Base-by-base conservation (phyloP, 1,140 invertebrate species). In the Drosophila santomea region DNA sequence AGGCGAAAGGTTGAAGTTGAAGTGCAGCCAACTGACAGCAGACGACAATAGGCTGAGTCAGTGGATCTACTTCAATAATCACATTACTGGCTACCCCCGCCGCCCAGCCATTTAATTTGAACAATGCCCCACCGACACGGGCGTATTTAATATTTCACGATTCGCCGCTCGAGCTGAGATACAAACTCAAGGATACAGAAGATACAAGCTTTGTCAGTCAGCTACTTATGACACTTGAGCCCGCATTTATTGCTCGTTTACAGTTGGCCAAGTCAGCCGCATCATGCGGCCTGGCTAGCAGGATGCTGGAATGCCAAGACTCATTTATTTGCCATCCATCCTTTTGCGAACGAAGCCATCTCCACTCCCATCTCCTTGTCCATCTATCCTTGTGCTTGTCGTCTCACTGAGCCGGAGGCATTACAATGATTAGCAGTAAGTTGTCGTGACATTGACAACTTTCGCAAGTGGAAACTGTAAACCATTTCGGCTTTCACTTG, bases 71-170 rank as follows among this genome's bases (percentile, higher is more conserved):
- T 35, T 43, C 64, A 74, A 81, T 86, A 86, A 86, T 82, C 83
- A 88, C 83, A 86, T 88, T 86, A 86, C 38, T 14, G 11, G 38
- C 38, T 14, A 12, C 80, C 78, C 71, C 47, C 20, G 2, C 17
- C 17, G 2, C 20, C 8, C 48, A 78, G 62, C 64, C 83, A 88
- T 86, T 86, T 86, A 82, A 86, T 88, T 88, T 88, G 35, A 73
- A 83, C 83, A 88, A 82, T 73, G 79, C 50, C 66, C 50, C 66
- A 39, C 41, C 47, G 47, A 38, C 23, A 25, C 20, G 62, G 60
- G 64, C 74, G 69, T 74, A 79, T 86, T 86, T 88, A 88, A 86
- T 86, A 86, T 86, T 86, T 82, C 66, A 88, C 85, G 79, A 86
- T 81, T 85, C 79, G 73, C 73, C 52, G 81, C 50, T 74, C 62